Conservation (phyloP, 2,797 vertebrate genomes). For the Pipistrellus pipistrellus region DNA sequence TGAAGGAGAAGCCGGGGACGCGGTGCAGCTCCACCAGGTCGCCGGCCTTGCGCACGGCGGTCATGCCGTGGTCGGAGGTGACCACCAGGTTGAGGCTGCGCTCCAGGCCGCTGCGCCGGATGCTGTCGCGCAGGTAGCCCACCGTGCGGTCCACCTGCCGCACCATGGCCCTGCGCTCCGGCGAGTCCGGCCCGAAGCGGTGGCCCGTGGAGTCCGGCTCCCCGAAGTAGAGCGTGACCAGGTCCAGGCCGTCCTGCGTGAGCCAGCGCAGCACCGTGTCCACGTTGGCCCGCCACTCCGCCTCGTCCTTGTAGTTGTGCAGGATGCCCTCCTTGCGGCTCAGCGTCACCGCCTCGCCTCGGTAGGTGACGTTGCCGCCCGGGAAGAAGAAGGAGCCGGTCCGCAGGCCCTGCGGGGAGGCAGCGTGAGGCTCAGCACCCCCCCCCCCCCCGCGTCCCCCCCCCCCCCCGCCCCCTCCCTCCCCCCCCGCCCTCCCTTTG, state of each 20-base stretch:
- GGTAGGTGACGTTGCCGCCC: conserved; percentile 92
- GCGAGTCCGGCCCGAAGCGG: conserved; percentile 92
- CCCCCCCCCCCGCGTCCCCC: too few relatives aligned
- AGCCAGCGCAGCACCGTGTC: conserved; percentile 94
- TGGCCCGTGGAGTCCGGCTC: conserved; percentile 94
- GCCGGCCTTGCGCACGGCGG: conserved; percentile 85
- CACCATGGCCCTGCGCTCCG: conserved; percentile 90
- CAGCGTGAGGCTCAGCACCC: rapidly evolving
- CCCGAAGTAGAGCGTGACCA: conserved; percentile 95
- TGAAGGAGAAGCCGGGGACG: conserved; percentile 91
- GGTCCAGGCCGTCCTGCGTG: conserved; percentile 88
- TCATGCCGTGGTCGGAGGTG: conserved; percentile 96
- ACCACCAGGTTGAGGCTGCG: conserved; percentile 93
- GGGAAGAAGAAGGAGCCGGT: conserved; percentile 96
- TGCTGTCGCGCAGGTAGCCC: conserved; percentile 91
- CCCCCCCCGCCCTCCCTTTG: too few relatives aligned
- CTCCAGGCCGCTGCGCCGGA: conserved; percentile 80
- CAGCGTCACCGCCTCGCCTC: conserved; percentile 86
- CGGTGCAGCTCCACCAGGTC: conserved; percentile 89
- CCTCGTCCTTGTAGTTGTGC: conserved; percentile 93
- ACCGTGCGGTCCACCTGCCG: conserved; percentile 93
- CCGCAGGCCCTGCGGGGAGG: conserved; percentile 90
- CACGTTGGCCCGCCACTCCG: conserved; percentile 90
- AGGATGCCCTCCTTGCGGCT: conserved; percentile 88
- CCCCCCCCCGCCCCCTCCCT: too few relatives aligned